A percentile compares a stretch with the other conserved stretches of the same genome.
Evolutionary conservation across 2,888 invertebrate species (phyloP).

Genomic region (Ophioninae sp.): DNA sequence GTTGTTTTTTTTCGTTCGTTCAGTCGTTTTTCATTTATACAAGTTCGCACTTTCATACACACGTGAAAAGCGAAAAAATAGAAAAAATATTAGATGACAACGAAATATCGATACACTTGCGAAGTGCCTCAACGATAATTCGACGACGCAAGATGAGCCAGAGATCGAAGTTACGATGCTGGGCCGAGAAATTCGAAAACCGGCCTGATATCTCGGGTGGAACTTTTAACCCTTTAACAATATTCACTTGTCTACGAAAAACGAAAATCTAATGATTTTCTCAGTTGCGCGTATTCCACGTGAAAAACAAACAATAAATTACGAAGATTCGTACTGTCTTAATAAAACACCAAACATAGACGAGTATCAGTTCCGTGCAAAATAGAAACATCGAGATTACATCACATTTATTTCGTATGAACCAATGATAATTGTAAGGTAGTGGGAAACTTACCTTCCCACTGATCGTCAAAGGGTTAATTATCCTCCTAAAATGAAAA

Average conservation of each 20-base stretch:
- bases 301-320: not conserved
- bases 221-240: constrained; percentile 36
- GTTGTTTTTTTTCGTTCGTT: not conserved
- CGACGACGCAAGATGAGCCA: constrained; percentile 26
- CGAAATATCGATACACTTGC: constrained; percentile 26
- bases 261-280: not conserved
- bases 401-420: constrained; percentile 21
- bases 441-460: constrained; percentile 40
- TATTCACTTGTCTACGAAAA: not conserved
- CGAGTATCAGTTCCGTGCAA: constrained; percentile 25
- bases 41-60: constrained; percentile 29
- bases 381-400: constrained; percentile 35
- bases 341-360: constrained; percentile 18
- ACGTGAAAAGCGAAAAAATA: constrained; percentile 15
- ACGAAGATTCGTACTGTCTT: not conserved
- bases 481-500: constrained; percentile 38
- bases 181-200: constrained; percentile 44
- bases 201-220: constrained; percentile 29
- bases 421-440: constrained; percentile 35
- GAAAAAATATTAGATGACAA: constrained; percentile 2
- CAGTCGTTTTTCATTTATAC: constrained; percentile 7
- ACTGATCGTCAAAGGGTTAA: constrained; percentile 48
- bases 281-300: not conserved
- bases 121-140: constrained; percentile 38
- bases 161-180: constrained; percentile 18